Conservation (phyloP, 2,888 invertebrate genomes). For the Nomada ruficornis region DNA sequence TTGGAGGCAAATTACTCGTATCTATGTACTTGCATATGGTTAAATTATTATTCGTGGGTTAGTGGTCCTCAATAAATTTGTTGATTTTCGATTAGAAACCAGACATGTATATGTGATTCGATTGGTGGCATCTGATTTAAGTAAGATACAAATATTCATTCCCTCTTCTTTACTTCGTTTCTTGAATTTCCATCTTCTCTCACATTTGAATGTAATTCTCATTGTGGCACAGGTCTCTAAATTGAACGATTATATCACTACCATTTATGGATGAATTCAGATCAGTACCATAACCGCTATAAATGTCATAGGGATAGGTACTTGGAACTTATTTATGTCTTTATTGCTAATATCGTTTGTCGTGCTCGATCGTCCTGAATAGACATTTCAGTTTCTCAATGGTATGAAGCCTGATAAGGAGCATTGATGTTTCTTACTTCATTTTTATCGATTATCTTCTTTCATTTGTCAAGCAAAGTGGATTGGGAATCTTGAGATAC, state of each 20-base stretch:
- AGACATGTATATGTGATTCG: too few relatives aligned
- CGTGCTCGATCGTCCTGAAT: constrained; percentile 61
- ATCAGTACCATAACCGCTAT: constrained; percentile 46
- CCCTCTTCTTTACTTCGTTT: too few relatives aligned
- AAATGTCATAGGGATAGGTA: constrained; percentile 45
- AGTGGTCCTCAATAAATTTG: not conserved
- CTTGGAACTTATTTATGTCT: constrained; percentile 59
- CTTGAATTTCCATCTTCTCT: not conserved
- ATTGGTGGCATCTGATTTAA: too few relatives aligned
- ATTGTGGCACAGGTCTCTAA: constrained; percentile 9
- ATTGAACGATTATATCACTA: constrained; percentile 35
- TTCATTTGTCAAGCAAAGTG: constrained; percentile 15
- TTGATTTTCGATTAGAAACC: not conserved
- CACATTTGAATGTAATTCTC: constrained; percentile 5
- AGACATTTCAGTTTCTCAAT: constrained; percentile 49
- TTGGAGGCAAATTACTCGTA: too few relatives aligned
- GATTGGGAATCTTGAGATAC: constrained; percentile 52
- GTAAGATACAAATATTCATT: not conserved
- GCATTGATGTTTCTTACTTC: constrained; percentile 66
- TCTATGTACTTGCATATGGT: too few relatives aligned
- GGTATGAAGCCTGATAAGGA: constrained; percentile 24
- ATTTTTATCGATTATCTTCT: constrained; percentile 56
- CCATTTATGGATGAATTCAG: constrained; percentile 57
- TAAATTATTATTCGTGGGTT: too few relatives aligned
- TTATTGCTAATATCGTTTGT: constrained; percentile 69